Evolutionary conservation across 1,140 invertebrate species (phyloP), one percentile per base, ranked within the genome.

Genomic region (Monomorium pharaonis): DNA sequence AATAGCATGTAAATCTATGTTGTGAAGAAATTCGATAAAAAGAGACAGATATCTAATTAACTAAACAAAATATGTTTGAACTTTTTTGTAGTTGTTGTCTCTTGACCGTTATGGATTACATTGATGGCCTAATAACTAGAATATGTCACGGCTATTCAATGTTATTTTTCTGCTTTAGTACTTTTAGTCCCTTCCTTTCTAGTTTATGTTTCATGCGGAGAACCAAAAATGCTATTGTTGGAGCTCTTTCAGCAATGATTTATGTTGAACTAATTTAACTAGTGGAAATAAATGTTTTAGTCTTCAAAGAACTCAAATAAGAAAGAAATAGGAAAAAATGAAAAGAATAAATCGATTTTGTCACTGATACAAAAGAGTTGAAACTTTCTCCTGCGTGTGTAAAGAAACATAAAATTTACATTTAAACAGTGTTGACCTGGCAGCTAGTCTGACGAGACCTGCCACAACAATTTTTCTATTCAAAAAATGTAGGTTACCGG

Each of bases 391-490:
- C 63, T 86, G 37, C 7, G 37, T 44, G 21, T 60, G 21, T 18
- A 2, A 6, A 56, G 47, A 56, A 75, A 76, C 30, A 58, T 56
- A 60, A 60, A 14, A 27, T 4, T 30, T 44, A 4, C 1, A 27
- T 76, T 30, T 24, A 60, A 76, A 76, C 21, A 44, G 37, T 58
- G 3, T 65, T 65, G 21, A 6, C 24, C 69, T 87, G 74, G 67
- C 80, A 47, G 58, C 67, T 86, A 85, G 88, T 44, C 93, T 92
- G 94, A 90, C 92, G 93, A 94, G 93, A 93, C 91, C 92, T 93
- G 92, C 94, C 94, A 95, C 94, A 95, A 95, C 94, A 95, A 94
- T 94, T 94, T 95, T 92, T 93, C 91, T 94, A 90, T 94, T 95
- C 94, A 94, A 92, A 93, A 92, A 93, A 95, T 94, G 90, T 94